Evolutionary conservation across 2,888 invertebrate species (phyloP), one percentile per base, ranked within the genome.

Genomic region (Pollenia angustigena): DNA sequence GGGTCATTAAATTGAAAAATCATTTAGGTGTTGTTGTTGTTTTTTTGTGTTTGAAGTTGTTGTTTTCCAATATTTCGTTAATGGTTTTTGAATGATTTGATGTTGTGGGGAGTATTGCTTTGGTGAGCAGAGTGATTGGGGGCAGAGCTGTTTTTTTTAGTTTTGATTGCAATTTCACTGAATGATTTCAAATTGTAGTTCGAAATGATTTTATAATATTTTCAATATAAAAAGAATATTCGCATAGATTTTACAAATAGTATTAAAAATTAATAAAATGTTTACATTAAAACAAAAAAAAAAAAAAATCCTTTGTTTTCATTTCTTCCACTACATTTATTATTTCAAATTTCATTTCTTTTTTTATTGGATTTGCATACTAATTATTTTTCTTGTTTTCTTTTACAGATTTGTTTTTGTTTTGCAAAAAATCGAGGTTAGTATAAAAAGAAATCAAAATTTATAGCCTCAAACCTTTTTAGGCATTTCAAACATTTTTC

Each of bases 1-100:
- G 71, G 69, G 89, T 90, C 91, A 89, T 91, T 91, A 89, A 88
- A 91, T 91, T 91, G 90, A 90, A 91, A 91, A 91, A 91, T 90
- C 91, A 91, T 90, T 91, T 90, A 89, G 89, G 10, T 14, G 12
- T 90, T 89, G 88, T 87, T 76, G 23, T 23, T 54, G 58, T 68
- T 54, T 23, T 23, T 18, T 58, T 42, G 42, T 42, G 6, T 23
- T 18, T 62, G 23, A 1, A 18, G 4, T 62, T 56, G 6, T 40
- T 69, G 12, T 18, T 64, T 18, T 64, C 11, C 74, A 50, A 82
- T 52, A 71, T 56, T 69, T 76, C 48, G 62, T 76, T 69, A 75
- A 82, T 82, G 69, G 69, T 46, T 71, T 82, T 76, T 56, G 12
- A 62, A 82, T 69, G 52, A 54, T 60, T 79, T 64, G 54, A 11